These are phyloP conservation scores for Catonia carolina DNA, from an alignment of 2,888 invertebrate genomes.

Conservation along the genomic window DNA sequence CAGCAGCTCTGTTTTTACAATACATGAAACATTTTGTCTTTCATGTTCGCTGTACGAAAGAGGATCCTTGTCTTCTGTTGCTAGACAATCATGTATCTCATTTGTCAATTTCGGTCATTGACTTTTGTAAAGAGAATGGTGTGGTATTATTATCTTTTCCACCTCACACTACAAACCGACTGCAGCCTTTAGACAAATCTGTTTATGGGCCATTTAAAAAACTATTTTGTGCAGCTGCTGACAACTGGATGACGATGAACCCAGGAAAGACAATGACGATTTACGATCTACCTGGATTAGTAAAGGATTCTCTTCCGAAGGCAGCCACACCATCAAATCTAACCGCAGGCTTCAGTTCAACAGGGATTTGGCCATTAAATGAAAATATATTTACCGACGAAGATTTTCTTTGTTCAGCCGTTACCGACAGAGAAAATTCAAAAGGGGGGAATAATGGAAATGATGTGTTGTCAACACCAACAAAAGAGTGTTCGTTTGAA, in stretches of 20 bases:
- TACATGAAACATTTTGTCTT: background rate
- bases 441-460: background rate
- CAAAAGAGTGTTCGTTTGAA: no score
- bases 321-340: background rate
- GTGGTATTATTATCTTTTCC: background rate
- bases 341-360: no score
- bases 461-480: background rate
- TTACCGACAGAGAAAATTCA: background rate
- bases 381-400: no score
- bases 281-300: slow-evolving; percentile 7
- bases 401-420: background rate
- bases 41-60: background rate
- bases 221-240: background rate
- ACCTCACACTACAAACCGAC: background rate
- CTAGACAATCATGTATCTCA: slow-evolving; percentile 7
- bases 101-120: background rate
- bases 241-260: slow-evolving; percentile 5
- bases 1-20: background rate
- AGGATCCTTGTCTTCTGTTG: background rate
- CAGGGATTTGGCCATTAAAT: no score
- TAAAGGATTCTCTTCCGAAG: background rate
- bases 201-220: slow-evolving; percentile 11
- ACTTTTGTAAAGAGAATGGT: slow-evolving; percentile 4
- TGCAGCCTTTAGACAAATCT: background rate
- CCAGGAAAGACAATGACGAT: slow-evolving; percentile 13